Base-by-base conservation (phyloP, 2,888 invertebrate species). In the Liposcelis brunnea region DNA sequence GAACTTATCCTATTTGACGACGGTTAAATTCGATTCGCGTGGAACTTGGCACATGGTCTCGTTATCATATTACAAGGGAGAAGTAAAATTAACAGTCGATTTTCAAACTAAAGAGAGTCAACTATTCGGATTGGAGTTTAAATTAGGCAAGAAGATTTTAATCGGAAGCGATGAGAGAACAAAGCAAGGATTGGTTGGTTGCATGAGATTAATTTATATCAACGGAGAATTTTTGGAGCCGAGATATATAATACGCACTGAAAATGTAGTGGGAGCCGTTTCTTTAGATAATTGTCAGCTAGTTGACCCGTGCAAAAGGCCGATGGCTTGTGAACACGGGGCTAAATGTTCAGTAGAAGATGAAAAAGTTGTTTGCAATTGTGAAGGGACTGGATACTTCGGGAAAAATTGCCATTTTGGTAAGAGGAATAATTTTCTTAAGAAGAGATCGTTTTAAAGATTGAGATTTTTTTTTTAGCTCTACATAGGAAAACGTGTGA, bases 321-420 rank as follows among this genome's bases (percentile, higher is more conserved):
- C 89, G 0, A 86, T 89, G 55, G 87, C 87, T 37, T 93, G 93
- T 57, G 89, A 91, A 56, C 91, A 94, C 58, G 87, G 81, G 1
- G 91, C 90, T 0, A 77, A 81, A 55, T 94, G 93, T 63, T 82
- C 86, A 18, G 85, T 91, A 0, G 78, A 83, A 56, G 86, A 90
- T 59, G 85, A 89, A 55, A 71, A 79, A 45, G 77, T 91, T 36
- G 81, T 79, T 26, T 94, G 94, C 59, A 86, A 93, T 57, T 94
- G 93, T 61, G 77, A 79, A 36, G 81, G 78, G 51, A 90, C 89
- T 3, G 89, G 89, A 1, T 94, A 93, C 58, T 83, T 83, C 38
- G 94, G 94, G 8, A 84, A 85, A 58, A 90, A 90, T 58, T 94
- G 94, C 55, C 93, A 93, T 59, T 94, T 94, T 55, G 67, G 75